phyloP scores from a whole-genome alignment of 2,888 invertebrate genomes.

The Glaucopsyche alexis region DNA sequence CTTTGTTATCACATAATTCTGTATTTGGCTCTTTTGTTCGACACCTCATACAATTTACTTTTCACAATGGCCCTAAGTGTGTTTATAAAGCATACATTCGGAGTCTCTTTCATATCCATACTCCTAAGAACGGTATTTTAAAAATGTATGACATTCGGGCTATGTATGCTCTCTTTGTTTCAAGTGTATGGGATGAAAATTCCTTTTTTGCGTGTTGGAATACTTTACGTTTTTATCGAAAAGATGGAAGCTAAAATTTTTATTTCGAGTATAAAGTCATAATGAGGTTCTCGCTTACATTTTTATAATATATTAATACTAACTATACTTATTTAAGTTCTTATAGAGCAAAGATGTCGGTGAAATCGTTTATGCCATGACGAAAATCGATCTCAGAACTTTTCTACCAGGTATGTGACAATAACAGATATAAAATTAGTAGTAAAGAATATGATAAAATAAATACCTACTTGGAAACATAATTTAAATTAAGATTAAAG shows the following conservation, averaged over 20 bases:
- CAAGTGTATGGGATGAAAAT: slow-evolving; percentile 26
- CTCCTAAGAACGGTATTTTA: slow-evolving; percentile 30
- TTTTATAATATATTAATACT: not conserved
- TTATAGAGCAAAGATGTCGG: no score
- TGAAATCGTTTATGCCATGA: no score
- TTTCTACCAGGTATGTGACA: no score
- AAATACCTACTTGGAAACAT: no score
- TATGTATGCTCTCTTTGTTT: slow-evolving; percentile 25
- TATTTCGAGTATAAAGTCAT: not conserved
- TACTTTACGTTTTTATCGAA: slow-evolving; percentile 25
- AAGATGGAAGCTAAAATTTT: slow-evolving; percentile 14
- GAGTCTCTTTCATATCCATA: slow-evolving; percentile 32
- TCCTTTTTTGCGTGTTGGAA: slow-evolving; percentile 21
- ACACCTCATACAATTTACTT: slow-evolving; percentile 57
- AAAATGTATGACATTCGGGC: slow-evolving; percentile 28
- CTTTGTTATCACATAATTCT: slow-evolving; percentile 65
- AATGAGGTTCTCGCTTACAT: not conserved
- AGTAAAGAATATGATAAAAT: no score
- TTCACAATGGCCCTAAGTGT: slow-evolving; percentile 56
- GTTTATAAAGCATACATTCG: slow-evolving; percentile 46
- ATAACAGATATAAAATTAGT: not conserved
- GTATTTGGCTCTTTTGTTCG: slow-evolving; percentile 60
- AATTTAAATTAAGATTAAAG: not conserved
- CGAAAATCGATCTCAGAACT: no score
- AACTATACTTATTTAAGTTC: no score